Base-by-base conservation (phyloP, 2,888 invertebrate genomes). In the Heliconius hortense region DNA sequence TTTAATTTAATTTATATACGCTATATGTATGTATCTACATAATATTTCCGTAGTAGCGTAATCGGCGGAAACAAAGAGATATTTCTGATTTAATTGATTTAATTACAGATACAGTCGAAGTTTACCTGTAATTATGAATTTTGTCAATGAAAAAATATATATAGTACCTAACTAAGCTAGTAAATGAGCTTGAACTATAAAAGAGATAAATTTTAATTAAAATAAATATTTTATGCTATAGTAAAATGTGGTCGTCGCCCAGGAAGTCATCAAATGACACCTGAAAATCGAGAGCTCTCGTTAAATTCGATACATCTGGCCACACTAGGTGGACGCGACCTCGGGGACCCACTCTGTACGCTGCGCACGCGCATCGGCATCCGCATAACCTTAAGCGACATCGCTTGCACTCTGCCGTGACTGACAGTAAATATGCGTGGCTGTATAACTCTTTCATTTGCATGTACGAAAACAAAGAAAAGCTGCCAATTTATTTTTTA, bases 331-430 rank as follows among this genome's bases (percentile, higher is more conserved):
- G 75, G 75, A 77, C 75, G 77, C 88, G 91, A 91, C 91, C 92
- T 91, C 91, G 91, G 81, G 81, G 82, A 82, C 80, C 83, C 82
- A 79, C 87, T 89, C 84, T 80, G 84, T 80, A 92, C 85, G 85
- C 92, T 4, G 80, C 84, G 86, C 92, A 91, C 91, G 91, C 88
- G 84, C 87, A 80, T 74, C 81, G 82, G 87, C 91, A 91, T 92
- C 92, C 92, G 92, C 90, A 90, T 91, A 89, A 90, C 91, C 91
- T 90, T 90, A 90, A 86, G 80, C 82, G 84, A 83, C 83, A 79
- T 73, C 73, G 78, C 75, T 71, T 79, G 79, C 79, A 78, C 80
- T 78, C 78, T 76, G 77, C 75, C 76, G 76, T 74, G 60, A 62
- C 69, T 68, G 67, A 74, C 66, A 60, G 60, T 60, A 39, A 48